Evolutionary conservation across 2,888 invertebrate genomes (phyloP).

Genomic region (Papilio demoleus): DNA sequence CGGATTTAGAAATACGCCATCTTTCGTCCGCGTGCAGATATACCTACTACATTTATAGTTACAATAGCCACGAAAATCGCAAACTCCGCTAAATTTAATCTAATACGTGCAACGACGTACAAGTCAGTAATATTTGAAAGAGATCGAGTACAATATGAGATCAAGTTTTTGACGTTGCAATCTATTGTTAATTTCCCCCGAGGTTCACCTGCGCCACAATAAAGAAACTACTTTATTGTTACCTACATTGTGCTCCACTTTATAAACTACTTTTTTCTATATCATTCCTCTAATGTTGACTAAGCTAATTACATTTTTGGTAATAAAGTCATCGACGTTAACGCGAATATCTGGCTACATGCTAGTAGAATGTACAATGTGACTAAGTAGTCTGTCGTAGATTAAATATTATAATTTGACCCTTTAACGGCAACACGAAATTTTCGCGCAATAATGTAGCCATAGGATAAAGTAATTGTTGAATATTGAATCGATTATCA

Average conservation of each 20-base stretch:
- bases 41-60: neutral
- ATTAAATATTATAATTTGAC: too few species aligned
- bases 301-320: conserved; percentile 5
- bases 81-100: conserved; percentile 49
- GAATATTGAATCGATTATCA: too few species aligned
- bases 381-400: too few species aligned
- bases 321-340: neutral
- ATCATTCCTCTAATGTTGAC: conserved; percentile 1
- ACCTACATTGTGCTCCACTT: conserved; percentile 54
- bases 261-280: conserved; percentile 42
- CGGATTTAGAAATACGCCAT: too few species aligned
- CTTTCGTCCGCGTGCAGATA: too few species aligned
- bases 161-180: conserved; percentile 78
- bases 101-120: conserved; percentile 57
- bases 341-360: too few species aligned
- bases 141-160: conserved; percentile 73
- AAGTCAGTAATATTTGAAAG: conserved; percentile 61
- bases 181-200: conserved; percentile 79
- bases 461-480: too few species aligned
- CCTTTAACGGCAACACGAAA: too few species aligned
- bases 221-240: conserved; percentile 78
- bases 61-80: neutral
- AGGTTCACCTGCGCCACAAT: conserved; percentile 73
- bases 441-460: too few species aligned
- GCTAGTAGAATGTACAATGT: too few species aligned